Evolutionary conservation across 2,888 invertebrate genomes (phyloP).

Genomic region (Marronus borbonicus): DNA sequence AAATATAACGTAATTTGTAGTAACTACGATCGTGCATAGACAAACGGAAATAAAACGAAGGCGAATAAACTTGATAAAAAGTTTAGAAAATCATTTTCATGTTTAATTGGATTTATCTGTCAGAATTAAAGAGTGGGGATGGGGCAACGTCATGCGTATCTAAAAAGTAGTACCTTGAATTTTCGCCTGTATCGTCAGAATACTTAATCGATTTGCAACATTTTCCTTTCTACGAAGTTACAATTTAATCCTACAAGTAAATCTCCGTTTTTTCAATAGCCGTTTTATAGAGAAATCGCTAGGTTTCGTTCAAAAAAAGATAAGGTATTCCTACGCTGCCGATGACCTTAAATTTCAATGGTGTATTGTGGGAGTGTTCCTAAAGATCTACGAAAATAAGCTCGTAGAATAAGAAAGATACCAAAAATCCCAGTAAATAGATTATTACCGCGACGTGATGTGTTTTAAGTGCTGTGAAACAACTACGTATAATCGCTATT

Average conservation of each 20-base stretch:
- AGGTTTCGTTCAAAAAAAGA: constrained; percentile 46
- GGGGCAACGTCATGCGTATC: constrained; percentile 41
- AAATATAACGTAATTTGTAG: neutral
- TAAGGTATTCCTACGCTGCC: constrained; percentile 58
- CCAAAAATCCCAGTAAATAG: constrained; percentile 43
- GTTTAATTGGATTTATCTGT: constrained; percentile 42
- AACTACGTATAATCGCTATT: constrained; percentile 36
- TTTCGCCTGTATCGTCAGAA: constrained; percentile 14
- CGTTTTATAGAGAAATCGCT: constrained; percentile 39
- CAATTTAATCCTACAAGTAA: neutral
- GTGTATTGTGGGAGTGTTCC: constrained; percentile 63
- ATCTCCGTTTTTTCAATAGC: neutral
- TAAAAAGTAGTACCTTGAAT: constrained; percentile 47
- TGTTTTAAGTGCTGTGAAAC: constrained; percentile 48
- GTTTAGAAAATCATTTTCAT: constrained; percentile 8
- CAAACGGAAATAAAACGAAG: neutral
- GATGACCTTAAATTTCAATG: constrained; percentile 59
- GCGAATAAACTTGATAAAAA: neutral
- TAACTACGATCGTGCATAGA: neutral
- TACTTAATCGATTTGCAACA: constrained; percentile 30
- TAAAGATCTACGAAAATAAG: constrained; percentile 52
- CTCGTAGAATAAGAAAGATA: constrained; percentile 47
- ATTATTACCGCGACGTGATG: constrained; percentile 47
- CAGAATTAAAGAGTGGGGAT: constrained; percentile 34
- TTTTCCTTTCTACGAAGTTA: constrained; percentile 17